A percentile compares a stretch with the other conserved stretches of the same genome.
These are phyloP conservation scores for Trissolcus japonicus DNA, from an alignment of 2,888 invertebrate genomes.

Conservation along the genomic window DNA sequence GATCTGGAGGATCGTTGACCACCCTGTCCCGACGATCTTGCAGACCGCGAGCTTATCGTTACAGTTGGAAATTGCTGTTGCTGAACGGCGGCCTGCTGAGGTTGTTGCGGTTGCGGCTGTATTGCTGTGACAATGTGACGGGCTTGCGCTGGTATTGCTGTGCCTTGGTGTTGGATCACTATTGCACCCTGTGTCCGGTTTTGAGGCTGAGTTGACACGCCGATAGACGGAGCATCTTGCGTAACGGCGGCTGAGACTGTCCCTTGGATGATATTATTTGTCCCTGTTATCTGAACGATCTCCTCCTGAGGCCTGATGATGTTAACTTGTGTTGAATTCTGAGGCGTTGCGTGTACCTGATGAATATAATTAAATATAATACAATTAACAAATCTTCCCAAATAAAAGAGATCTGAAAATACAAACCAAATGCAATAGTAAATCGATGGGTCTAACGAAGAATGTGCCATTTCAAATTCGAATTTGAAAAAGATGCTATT, in stretches of 20 bases:
- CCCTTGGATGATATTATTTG: constrained; percentile 59
- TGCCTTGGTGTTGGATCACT: constrained; percentile 69
- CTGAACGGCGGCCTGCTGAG: constrained; percentile 46
- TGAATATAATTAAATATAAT: constrained; percentile 13
- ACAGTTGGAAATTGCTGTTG: constrained; percentile 66
- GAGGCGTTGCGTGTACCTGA: constrained; percentile 58
- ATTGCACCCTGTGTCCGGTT: constrained; percentile 67
- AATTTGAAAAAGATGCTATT: no score
- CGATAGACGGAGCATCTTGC: constrained; percentile 59
- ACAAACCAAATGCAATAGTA: no score
- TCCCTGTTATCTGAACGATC: constrained; percentile 64
- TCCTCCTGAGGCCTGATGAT: constrained; percentile 69
- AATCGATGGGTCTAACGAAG: no score
- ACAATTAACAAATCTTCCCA: no score
- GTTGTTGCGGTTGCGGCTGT: constrained; percentile 43
- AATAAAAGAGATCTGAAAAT: no score
- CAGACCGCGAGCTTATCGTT: constrained; percentile 65
- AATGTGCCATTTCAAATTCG: no score
- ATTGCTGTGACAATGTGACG: constrained; percentile 65
- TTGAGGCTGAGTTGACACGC: constrained; percentile 62
- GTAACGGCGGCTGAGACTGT: constrained; percentile 58
- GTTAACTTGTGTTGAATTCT: constrained; percentile 60
- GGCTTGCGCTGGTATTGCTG: constrained; percentile 60
- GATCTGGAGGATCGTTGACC: constrained; percentile 68
- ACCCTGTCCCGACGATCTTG: constrained; percentile 66